A percentile compares a stretch with the other conserved stretches of the same genome.
Conservation (phyloP, 2,888 invertebrate genomes). For the Macrostomum cliftonense region DNA sequence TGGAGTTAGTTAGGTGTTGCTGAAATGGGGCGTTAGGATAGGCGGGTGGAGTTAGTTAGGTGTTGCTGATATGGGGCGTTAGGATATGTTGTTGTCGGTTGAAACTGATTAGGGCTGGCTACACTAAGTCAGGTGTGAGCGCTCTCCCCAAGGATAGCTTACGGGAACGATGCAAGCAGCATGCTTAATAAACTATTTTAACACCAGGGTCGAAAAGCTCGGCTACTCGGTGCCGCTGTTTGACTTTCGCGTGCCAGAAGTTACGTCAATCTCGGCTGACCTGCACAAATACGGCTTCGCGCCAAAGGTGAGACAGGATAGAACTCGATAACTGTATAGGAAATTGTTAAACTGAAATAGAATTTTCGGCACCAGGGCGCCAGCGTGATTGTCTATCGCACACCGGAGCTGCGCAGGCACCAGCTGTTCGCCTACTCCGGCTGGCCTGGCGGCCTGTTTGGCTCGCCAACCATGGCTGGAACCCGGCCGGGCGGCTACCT, state of each 20-base stretch:
- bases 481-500: conserved; percentile 29
- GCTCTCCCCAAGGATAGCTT: no score
- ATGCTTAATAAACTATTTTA: no score
- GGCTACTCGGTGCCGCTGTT: conserved; percentile 24
- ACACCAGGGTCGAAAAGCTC: conserved; percentile 27
- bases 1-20: no score
- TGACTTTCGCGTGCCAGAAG: conserved; percentile 28
- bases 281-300: conserved; percentile 32
- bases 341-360: no score
- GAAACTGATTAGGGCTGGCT: no score
- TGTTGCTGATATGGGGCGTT: no score
- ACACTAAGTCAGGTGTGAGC: no score
- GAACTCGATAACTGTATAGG: not conserved
- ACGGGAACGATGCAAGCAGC: no score
- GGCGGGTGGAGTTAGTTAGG: no score
- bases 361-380: conserved; percentile 21
- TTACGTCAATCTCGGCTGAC: conserved; percentile 31
- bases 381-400: conserved; percentile 26
- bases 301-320: conserved; percentile 21
- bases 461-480: conserved; percentile 31
- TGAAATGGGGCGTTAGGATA: no score
- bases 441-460: conserved; percentile 33
- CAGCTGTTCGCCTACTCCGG: conserved; percentile 28
- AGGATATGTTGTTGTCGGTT: no score
- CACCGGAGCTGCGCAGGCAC: conserved; percentile 21